phyloP scores from a whole-genome alignment of 1,140 invertebrate genomes.

The Trichogramma pretiosum region DNA sequence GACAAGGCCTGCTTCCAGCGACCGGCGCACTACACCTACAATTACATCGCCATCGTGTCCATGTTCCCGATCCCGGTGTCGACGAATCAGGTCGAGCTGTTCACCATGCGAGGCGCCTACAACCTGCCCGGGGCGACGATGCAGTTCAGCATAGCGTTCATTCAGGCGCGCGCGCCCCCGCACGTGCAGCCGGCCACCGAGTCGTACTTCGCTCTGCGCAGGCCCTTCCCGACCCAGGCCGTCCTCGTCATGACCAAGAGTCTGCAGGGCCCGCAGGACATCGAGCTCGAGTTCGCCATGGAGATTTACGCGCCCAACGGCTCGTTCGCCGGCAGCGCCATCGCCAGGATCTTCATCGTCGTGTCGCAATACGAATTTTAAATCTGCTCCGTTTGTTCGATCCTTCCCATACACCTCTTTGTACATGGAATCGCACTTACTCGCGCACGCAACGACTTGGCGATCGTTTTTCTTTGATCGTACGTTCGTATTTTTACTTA shows the following conservation, averaged over 20 bases:
- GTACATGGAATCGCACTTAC: no score
- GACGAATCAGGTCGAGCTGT: slow-evolving; percentile 63
- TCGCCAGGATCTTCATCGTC: slow-evolving; percentile 75
- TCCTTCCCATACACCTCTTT: no score
- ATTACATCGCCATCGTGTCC: slow-evolving; percentile 83
- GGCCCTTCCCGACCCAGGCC: slow-evolving; percentile 55
- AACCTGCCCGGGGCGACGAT: slow-evolving; percentile 55
- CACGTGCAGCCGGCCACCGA: slow-evolving; percentile 54
- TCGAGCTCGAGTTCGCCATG: slow-evolving; percentile 80
- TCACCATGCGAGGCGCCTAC: slow-evolving; percentile 75
- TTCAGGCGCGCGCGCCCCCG: slow-evolving; percentile 52
- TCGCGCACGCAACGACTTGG: no score
- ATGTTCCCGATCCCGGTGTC: slow-evolving; percentile 64
- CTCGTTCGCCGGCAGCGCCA: slow-evolving; percentile 63
- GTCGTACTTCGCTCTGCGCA: slow-evolving; percentile 56
- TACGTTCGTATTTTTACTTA: no score
- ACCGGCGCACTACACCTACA: slow-evolving; percentile 78
- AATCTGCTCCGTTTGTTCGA: not conserved
- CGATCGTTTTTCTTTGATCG: no score
- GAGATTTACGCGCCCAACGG: slow-evolving; percentile 60
- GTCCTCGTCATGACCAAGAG: slow-evolving; percentile 61
- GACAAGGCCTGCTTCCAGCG: slow-evolving; percentile 64
- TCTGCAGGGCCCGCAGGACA: slow-evolving; percentile 78
- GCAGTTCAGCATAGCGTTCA: slow-evolving; percentile 66
- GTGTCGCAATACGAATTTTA: slow-evolving; percentile 77